Evolutionary conservation across 2,888 invertebrate genomes (phyloP).

Genomic region (Trichogramma evanescens): DNA sequence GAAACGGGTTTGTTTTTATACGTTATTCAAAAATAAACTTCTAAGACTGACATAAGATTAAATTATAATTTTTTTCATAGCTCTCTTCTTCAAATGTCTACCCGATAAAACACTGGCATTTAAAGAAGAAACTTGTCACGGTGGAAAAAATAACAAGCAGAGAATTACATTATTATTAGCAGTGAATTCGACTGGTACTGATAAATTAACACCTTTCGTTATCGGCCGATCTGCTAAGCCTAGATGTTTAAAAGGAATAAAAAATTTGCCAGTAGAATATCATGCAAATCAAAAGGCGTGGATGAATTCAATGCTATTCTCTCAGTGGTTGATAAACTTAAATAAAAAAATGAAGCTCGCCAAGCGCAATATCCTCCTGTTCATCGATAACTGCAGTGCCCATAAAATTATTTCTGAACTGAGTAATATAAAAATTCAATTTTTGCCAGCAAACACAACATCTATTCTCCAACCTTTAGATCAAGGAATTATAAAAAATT

Average conservation of each 20-base stretch:
- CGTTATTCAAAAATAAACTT: no score
- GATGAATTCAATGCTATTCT: conserved; percentile 37
- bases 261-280: conserved; percentile 30
- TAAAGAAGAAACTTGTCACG: conserved; percentile 33
- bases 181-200: conserved; percentile 34
- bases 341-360: background rate
- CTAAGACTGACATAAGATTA: no score
- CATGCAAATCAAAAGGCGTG: conserved; percentile 34
- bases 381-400: background rate
- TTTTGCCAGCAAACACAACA: no score
- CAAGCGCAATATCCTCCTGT: background rate
- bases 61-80: conserved; percentile 13
- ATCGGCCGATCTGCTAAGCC: conserved; percentile 31
- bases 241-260: conserved; percentile 30
- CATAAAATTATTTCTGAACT: background rate
- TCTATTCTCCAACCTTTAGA: no score
- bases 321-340: background rate
- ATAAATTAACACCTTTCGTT: conserved; percentile 34
- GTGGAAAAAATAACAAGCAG: conserved; percentile 38
- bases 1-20: no score
- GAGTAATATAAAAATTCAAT: background rate
- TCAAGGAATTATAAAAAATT: no score
- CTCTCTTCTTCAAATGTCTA: conserved; percentile 27
- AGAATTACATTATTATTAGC: conserved; percentile 34
- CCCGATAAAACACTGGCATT: conserved; percentile 30